Evolutionary conservation across 2,888 invertebrate genomes (phyloP), one percentile per base, ranked within the genome.

Genomic region (Corythucha ciliata): DNA sequence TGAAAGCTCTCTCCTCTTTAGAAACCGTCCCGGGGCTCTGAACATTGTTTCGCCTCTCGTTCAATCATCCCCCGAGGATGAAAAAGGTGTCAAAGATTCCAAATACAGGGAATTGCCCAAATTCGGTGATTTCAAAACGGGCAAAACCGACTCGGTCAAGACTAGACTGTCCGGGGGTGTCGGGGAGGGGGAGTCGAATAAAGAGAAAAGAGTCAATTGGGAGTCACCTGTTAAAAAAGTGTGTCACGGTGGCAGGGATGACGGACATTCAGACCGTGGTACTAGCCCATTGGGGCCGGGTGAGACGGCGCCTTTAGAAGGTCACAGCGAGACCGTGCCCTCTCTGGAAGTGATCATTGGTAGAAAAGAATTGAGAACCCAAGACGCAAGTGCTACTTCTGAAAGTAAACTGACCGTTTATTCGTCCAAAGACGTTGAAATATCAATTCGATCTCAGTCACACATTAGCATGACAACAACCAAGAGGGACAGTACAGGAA

Each of bases 401-500:
- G 74, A 74, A 63, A 74, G 73, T 61, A 66, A 71, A n/a, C 61
- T 74, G 24, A 74, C 73, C 4, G 60, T 74, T 12, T 74, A 73
- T 58, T 70, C 73, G 10, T 69, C 69, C n/a, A 68, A 69, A 57
- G 73, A 74, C 63, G 72, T 74, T 5, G 74, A 74, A 65, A 74
- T 74, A 53, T 73, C 73, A 12, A 74, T 74, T 29, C 68, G 70
- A 57, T 73, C 74, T 2, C 72, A 74, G 63, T 73, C 74, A 7
- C 72, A 72, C 58, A 73, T 74, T 56, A 73, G 72, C 29, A 70
- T 74, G 7, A 70, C 70, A 7, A 70, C 70, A 14, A 71, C 70
- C 2, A 64, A 67, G 49, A 66, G 69, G 32, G 71, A 72, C 58
- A 64, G 64, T 48, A 66, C 67, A 2, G 72, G 71, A 5, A 66